Base-by-base conservation (phyloP, 2,797 vertebrate species). In the Momotus momota region DNA sequence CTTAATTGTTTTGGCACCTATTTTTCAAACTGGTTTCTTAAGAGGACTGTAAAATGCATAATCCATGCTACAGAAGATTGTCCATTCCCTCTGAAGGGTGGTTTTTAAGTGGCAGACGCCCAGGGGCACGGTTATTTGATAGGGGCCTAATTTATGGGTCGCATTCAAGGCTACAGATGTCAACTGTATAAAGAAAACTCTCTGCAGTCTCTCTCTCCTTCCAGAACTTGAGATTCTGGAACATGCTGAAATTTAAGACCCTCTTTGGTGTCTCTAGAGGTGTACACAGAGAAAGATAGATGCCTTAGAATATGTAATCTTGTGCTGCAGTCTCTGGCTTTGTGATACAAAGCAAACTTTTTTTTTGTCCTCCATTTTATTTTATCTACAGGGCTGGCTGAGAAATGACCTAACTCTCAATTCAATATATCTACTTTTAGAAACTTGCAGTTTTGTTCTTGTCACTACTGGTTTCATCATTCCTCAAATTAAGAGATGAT, bases 401-500 rank as follows among this genome's bases (percentile, higher is more conserved):
- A 92, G 43, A 95, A 95, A 96, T 83, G 12, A 93, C 65, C 71
- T 87, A 33, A 55, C 57, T 69, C 93, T 78, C 89, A 89, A 82
- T 86, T 90, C 74, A 86, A 21, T 66, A 40, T 25, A 74, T 75
- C 51, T 89, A 23, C 82, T 85, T 94, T 64, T 54, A 82, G 79
- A 92, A 94, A 84, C 40, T 23, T 84, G 43, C 40, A 86, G n/a
- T 69, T 86, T 91, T 87, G 57, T 92, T 95, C 79, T 79, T 92
- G 87, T 73, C 60, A 84, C 73, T 79, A 48, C 52, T 92, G 77
- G 26, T 33, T 92, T 82, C 40, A 48, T 94, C 86, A 74, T 85
- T 86, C 81, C 95, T 95, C 81, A 96, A 92, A 93, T 93, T 94
- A 96, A 96, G 97, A 91, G 75, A 94, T 93, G 60, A 43, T 92